A percentile compares a stretch with the other conserved stretches of the same genome.
Conservation (phyloP, 2,888 invertebrate genomes). For the Drosophila lacicola region DNA sequence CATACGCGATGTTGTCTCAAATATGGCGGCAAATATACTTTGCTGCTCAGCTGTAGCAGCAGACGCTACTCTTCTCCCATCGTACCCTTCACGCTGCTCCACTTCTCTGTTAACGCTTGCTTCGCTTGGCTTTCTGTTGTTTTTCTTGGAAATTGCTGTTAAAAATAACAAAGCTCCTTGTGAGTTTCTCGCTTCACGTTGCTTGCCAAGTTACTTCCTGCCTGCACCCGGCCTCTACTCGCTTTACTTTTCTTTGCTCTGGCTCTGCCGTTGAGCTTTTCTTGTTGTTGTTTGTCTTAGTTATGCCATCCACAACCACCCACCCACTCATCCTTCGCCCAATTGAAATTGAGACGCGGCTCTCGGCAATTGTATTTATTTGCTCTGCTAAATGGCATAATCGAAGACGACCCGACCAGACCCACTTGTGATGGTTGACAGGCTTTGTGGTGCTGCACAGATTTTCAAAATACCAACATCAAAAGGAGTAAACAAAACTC, state of each 20-base stretch:
- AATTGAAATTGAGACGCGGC: conserved; percentile 74
- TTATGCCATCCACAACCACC: conserved; percentile 47
- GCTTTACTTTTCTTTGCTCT: conserved; percentile 6
- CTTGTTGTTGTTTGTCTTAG: conserved; percentile 68
- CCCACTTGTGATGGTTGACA: conserved; percentile 33
- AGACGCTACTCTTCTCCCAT: conserved; percentile 32
- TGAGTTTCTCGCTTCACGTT: conserved; percentile 60
- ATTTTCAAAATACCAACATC: conserved; percentile 49
- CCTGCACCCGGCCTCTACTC: conserved; percentile 16
- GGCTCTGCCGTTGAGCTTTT: conserved; percentile 28
- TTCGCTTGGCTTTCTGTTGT: conserved; percentile 62
- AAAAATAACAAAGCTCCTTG: conserved; percentile 77
- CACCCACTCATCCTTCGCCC: conserved; percentile 6
- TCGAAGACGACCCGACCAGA: conserved; percentile 50
- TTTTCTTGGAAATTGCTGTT: conserved; percentile 81
- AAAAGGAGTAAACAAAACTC: conserved; percentile 49
- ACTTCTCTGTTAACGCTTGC: conserved; percentile 19
- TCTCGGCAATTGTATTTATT: conserved; percentile 77
- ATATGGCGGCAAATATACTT: conserved; percentile 80
- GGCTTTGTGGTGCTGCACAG: conserved; percentile 54
- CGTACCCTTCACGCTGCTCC: not conserved
- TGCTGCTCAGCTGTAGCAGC: conserved; percentile 58
- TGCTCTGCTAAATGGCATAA: conserved; percentile 77
- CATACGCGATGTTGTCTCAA: conserved; percentile 79
- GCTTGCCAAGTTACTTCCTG: conserved; percentile 74